Base-by-base conservation (phyloP, 2,888 invertebrate species). In the Eretmocerus hayati region DNA sequence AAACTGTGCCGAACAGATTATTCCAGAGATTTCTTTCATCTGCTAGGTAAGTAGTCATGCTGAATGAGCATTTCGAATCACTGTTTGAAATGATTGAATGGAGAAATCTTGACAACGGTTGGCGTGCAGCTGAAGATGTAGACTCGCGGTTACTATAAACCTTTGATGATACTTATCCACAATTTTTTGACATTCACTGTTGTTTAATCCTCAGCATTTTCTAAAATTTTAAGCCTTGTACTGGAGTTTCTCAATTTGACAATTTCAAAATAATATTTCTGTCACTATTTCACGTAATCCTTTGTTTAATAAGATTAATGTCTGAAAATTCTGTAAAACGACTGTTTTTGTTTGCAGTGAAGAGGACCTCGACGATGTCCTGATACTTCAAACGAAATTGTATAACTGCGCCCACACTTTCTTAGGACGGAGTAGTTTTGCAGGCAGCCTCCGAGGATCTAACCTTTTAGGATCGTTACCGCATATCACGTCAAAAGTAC, bases 321-420 rank as follows among this genome's bases (percentile, higher is more conserved):
- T 1, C 26, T 1, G 26, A 6, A 26, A 6, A 6, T 9, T 26
- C 11, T 26, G 6, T 11, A 15, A 30, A 41, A 21, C 11, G 26
- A 26, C 11, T 40, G 5, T 32, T 39, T 38, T 41, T n/a, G n/a
- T n/a, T 65, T 65, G 15, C 73, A 85, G 85, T 61, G 86, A 85
- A 67, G 79, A 80, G 36, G 85, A 86, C 65, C 71, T 87, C 40
- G 85, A 86, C 61, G 85, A 85, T 65, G 79, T 86, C 22, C 69
- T 86, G 15, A 77, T 84, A 11, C 69, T 80, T 5, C 76, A 81
- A 52, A 77, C 81, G 19, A 74, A 74, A 52, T 73, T 75, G 58
- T 80, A 81, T 67, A 77, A 78, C 61, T 79, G 78, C 64, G 75
- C 77, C 54, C 77, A 78, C 20, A 75, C 78, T 50, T 81, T 81